Base-by-base conservation (phyloP, 2,113 vertebrate species). In the Rhinichthys klamathensis region DNA sequence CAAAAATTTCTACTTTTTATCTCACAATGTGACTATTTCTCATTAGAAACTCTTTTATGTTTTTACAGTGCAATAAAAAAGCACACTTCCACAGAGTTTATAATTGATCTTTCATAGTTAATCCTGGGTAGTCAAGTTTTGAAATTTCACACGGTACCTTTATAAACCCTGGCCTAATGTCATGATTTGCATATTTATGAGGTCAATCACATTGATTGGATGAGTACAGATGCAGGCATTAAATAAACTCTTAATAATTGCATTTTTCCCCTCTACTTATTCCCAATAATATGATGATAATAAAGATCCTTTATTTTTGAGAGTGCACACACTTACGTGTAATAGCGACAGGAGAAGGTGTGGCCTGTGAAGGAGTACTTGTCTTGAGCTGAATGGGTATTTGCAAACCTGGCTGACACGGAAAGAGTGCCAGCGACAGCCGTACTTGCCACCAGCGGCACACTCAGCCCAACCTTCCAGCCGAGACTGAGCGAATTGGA, bases 281-380 rank as follows among this genome's bases (percentile, higher is more conserved):
- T 41, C 41, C 8, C 41, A 41, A 41, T 41, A 41, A 9, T 41
- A 41, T 9, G 6, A 41, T 38, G 9, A 8, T 16, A 65, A 65
- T 27, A 65, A 30, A 65, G 2, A 16, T 15, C 2, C 7, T 38
- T 8, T 32, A 65, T 16, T 16, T 69, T 69, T 21, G 16, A 69
- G 7, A 9, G 7, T 18, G 30, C 8, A 35, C 32, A 80, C 13
- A 87, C 91, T 90, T 76, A 91, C 88, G 80, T 85, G 89, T 91
- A 93, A 77, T 91, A 91, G 30, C 30, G 25, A 56, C 91, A 92
- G 10, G 76, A 54, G 60, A 90, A 51, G 0, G 84, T 2, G 16
- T 92, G 91, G 18, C 23, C 85, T 51, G 56, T 87, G 87, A 61
- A 91, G 70, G 87, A 88, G 80, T 77, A 91, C 82, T 90, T 92